Evolutionary conservation across 2,797 vertebrate species (phyloP).

Genomic region (Scolopax bukidnonensis): DNA sequence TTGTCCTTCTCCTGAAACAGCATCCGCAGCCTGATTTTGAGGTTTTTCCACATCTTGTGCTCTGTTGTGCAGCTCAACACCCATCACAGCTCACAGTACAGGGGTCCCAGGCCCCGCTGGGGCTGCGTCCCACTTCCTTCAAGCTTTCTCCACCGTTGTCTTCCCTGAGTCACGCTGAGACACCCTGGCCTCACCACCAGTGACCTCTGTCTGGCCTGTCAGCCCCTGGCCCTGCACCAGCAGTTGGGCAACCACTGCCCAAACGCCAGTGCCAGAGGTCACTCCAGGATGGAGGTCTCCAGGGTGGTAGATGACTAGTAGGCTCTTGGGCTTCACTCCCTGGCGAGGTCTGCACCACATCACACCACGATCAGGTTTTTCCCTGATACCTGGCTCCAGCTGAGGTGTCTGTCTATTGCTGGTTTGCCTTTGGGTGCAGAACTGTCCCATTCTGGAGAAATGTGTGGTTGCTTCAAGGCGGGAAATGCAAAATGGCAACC

Average conservation of each 20-base stretch:
- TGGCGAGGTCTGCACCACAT: fast-evolving
- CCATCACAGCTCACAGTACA: background rate
- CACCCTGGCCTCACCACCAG: fast-evolving
- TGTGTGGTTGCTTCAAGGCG: background rate
- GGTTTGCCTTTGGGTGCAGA: background rate
- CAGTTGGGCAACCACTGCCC: background rate
- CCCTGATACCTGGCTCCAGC: background rate
- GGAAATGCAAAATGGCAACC: background rate
- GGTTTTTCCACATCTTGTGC: background rate
- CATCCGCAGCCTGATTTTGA: background rate
- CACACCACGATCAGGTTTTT: background rate
- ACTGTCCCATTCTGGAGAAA: background rate
- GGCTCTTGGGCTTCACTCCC: background rate
- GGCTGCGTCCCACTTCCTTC: background rate
- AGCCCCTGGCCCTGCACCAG: background rate
- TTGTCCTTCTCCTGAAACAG: background rate
- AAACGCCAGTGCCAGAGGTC: background rate
- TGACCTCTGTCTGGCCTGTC: fast-evolving
- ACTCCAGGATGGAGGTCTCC: background rate
- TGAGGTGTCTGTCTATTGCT: background rate
- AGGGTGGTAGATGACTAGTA: background rate
- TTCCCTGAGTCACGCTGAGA: background rate
- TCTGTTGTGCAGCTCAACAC: background rate
- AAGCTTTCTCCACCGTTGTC: background rate
- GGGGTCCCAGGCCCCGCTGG: background rate